These are phyloP conservation scores for Temnothorax nylanderi DNA, from an alignment of 1,140 invertebrate genomes.

Conservation along the genomic window DNA sequence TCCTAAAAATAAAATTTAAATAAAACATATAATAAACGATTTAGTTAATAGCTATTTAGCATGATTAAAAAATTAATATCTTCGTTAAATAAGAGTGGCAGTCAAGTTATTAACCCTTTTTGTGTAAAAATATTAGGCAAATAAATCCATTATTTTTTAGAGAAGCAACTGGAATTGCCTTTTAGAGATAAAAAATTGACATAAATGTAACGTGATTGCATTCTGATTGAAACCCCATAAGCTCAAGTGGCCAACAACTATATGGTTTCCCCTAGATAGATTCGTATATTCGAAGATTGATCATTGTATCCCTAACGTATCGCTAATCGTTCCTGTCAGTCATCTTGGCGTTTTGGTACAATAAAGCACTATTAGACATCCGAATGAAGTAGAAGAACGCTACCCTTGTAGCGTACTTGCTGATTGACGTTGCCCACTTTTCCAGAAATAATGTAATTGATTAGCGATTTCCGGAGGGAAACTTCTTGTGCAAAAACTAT, in stretches of 20 bases:
- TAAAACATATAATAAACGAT: neutral
- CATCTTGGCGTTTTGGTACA: constrained; percentile 76
- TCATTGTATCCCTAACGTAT: constrained; percentile 66
- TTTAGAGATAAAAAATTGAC: neutral
- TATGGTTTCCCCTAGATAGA: constrained; percentile 20
- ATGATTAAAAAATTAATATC: constrained; percentile 13
- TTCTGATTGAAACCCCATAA: constrained; percentile 8
- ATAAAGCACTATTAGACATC: constrained; percentile 74
- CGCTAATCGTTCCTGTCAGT: constrained; percentile 79
- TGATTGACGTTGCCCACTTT: constrained; percentile 62
- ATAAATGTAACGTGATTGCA: neutral
- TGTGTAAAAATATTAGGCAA: neutral
- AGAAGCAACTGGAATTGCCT: neutral
- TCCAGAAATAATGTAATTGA: constrained; percentile 61
- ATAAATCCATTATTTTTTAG: neutral
- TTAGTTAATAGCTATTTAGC: neutral
- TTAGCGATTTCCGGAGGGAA: constrained; percentile 51
- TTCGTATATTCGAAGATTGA: constrained; percentile 53
- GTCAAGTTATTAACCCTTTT: neutral
- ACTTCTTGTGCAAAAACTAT: constrained; percentile 14
- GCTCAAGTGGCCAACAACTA: neutral
- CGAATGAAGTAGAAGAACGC: constrained; percentile 70
- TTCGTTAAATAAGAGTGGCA: neutral
- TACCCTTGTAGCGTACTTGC: constrained; percentile 56
- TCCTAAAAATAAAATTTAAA: constrained; percentile 21